A percentile compares a stretch with the other conserved stretches of the same genome.
phyloP scores from a whole-genome alignment of 2,113 vertebrate genomes.

The Colistium nudipinnis region DNA sequence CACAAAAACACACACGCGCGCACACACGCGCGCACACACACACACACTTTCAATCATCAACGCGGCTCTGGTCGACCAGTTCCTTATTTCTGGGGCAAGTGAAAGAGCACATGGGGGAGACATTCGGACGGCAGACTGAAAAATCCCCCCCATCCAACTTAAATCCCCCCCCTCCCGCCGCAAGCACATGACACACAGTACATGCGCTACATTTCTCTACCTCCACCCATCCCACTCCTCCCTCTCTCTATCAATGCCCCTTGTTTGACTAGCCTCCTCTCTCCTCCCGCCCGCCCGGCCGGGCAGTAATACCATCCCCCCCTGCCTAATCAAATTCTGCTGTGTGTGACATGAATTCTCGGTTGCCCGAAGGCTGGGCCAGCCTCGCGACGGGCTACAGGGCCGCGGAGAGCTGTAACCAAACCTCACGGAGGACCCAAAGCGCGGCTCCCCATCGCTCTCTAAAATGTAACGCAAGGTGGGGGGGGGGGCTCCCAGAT shows the following conservation, averaged over 20 bases:
- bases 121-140: conserved; percentile 57
- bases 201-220: conserved; percentile 43
- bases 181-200: conserved; percentile 33
- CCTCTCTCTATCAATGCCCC: conserved; percentile 36
- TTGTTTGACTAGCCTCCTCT: conserved; percentile 65
- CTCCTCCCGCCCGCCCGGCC: conserved; percentile 65
- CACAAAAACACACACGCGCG: conserved; percentile 27
- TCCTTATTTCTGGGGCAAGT: conserved; percentile 63
- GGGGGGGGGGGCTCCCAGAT: conserved; percentile 26
- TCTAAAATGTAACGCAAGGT: conserved; percentile 27
- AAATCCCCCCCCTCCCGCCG: conserved; percentile 13
- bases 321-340: conserved; percentile 75
- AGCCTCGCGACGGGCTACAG: conserved; percentile 50
- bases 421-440: conserved; percentile 38
- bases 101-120: conserved; percentile 60
- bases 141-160: conserved; percentile 14
- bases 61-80: conserved; percentile 51
- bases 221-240: conserved; percentile 22
- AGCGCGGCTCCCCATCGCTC: conserved; percentile 35
- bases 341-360: conserved; percentile 72
- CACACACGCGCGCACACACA: conserved; percentile 11
- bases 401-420: conserved; percentile 58
- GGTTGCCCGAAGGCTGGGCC: conserved; percentile 59
- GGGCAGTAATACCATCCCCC: conserved; percentile 70
- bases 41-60: conserved; percentile 51